Evolutionary conservation across 1,140 invertebrate genomes (phyloP).

Genomic region (Drosophila quadrilineata): DNA sequence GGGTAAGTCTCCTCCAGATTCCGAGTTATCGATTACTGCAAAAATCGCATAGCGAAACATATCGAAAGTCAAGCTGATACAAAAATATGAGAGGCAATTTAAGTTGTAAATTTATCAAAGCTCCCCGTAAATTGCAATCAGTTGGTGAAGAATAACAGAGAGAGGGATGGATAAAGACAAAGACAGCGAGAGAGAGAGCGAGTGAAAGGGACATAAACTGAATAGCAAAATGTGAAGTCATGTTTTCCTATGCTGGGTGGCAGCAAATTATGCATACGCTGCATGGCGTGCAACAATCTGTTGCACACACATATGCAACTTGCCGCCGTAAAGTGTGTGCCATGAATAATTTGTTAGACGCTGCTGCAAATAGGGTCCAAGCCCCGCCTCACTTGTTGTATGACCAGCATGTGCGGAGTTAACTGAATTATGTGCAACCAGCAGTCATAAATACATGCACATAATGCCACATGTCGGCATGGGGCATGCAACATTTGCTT

Average conservation of each 20-base stretch:
- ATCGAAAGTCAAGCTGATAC: too few species aligned
- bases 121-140: neutral
- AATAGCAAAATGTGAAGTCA: too few species aligned
- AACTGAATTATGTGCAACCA: slow-evolving; percentile 15
- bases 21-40: too few species aligned
- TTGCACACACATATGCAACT: too few species aligned
- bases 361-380: neutral
- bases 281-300: slow-evolving; percentile 29
- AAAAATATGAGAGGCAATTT: neutral
- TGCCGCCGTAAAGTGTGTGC: slow-evolving; percentile 5
- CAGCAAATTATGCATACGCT: slow-evolving; percentile 39
- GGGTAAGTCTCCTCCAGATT: too few species aligned
- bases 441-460: neutral
- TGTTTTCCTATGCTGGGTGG: neutral
- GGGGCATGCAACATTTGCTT: neutral
- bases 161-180: too few species aligned
- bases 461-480: neutral
- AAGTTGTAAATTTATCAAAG: neutral
- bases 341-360: slow-evolving; percentile 3
- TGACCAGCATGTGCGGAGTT: neutral
- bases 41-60: too few species aligned
- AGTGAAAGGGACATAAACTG: too few species aligned
- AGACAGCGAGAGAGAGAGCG: too few species aligned
- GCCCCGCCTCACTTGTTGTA: neutral
- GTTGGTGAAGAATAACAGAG: too few species aligned